Base-by-base conservation (phyloP, 2,113 vertebrate genomes). In the Perognathus longimembris region DNA sequence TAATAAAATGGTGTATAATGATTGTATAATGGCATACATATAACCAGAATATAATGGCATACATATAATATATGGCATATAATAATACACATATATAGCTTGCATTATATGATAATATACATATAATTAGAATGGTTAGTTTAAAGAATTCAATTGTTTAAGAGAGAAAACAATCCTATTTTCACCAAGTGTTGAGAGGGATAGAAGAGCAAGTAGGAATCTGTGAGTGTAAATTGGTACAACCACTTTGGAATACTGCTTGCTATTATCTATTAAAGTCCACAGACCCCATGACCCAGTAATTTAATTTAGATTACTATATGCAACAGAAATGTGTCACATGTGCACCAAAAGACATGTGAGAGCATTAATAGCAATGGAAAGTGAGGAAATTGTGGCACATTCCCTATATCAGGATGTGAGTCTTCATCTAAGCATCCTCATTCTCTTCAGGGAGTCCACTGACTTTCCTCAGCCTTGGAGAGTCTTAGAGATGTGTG, bases 281-380 rank as follows among this genome's bases (percentile, higher is more conserved):
- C 84, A 26, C 34, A 24, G 15, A 76, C 15, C 34, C n/a, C 61
- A 3, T 77, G 38, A 84, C 22, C 66, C 38, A 73, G 34, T 57
- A 54, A 32, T 89, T 82, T 93, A 40, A 80, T 61, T 83, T 91
- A 57, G 82, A 20, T 91, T 83, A 79, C 66, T 91, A 63, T 36
- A 59, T 38, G 50, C 88, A 80, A 84, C 10, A 75, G 69, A 93
- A 92, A 86, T 83, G 22, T 79, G 84, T 81, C 66, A 34, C 21
- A 42, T 77, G 21, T 93, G 36, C 22, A 86, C 45, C 32, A 66
- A 92, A 93, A 71, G 5, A 64, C 6, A 21, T 88, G 24, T 63
- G 38, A 63, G 45, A 79, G 40, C 42, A 28, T 91, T 91, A 50
- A 40, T 20, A 83, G 84, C 30, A 91, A 71, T 34, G 36, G 61